phyloP scores from a whole-genome alignment of 2,888 invertebrate genomes.

The Hyalella azteca region DNA sequence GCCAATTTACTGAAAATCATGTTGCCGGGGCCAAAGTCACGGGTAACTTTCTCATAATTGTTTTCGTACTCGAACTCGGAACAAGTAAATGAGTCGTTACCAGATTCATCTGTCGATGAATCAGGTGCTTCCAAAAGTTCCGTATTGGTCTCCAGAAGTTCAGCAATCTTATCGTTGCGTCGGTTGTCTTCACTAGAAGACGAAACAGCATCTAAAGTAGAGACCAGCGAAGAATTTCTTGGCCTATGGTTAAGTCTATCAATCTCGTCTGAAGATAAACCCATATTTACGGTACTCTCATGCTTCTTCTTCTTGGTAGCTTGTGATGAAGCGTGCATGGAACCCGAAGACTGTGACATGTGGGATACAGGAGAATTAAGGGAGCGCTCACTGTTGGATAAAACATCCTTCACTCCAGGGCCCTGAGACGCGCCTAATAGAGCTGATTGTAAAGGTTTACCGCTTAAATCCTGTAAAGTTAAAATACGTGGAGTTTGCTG shows the following conservation, averaged over 20 bases:
- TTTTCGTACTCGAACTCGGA: slow-evolving; percentile 97
- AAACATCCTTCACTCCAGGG: slow-evolving; percentile 66
- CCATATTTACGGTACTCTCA: slow-evolving; percentile 67
- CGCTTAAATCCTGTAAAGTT: slow-evolving; percentile 92
- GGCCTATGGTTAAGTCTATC: slow-evolving; percentile 85
- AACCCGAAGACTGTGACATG: slow-evolving; percentile 76
- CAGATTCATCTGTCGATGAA: slow-evolving; percentile 75
- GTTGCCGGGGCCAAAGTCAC: slow-evolving; percentile 65
- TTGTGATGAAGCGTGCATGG: slow-evolving; percentile 62
- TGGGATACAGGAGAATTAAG: slow-evolving; percentile 91
- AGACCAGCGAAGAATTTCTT: slow-evolving; percentile 83
- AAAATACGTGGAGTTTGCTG: slow-evolving; percentile 89
- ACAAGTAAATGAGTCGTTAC: slow-evolving; percentile 96
- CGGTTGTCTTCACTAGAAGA: slow-evolving; percentile 66
- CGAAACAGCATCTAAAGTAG: slow-evolving; percentile 91
- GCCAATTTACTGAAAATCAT: slow-evolving; percentile 69
- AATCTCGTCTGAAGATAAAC: slow-evolving; percentile 82
- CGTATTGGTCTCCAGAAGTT: slow-evolving; percentile 62
- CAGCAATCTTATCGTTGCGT: slow-evolving; percentile 61
- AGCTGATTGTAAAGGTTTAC: slow-evolving; percentile 88
- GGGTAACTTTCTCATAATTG: slow-evolving; percentile 66
- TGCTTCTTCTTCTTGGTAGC: slow-evolving; percentile 61
- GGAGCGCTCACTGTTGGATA: slow-evolving; percentile 81
- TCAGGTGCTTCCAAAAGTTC: slow-evolving; percentile 62
- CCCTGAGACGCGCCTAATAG: slow-evolving; percentile 84